Percentiles rank a stretch among this genome's conserved stretches.
Evolutionary conservation across 2,888 invertebrate genomes (phyloP).

Genomic region (Diaphora mendica): DNA sequence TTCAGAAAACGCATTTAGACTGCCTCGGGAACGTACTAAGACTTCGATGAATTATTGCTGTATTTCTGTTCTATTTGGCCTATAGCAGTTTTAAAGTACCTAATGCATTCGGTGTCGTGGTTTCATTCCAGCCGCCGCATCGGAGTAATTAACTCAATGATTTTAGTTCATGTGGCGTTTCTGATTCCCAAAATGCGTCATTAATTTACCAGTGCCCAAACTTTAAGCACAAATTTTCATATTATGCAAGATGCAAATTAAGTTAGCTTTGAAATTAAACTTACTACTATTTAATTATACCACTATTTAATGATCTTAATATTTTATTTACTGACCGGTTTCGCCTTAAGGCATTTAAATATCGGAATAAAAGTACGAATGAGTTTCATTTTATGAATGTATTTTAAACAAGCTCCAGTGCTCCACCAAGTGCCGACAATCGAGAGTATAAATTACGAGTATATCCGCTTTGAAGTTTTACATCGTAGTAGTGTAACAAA

Average conservation of each 20-base stretch:
- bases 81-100: slow-evolving; percentile 35
- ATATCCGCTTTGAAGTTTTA: no score
- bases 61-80: slow-evolving; percentile 46
- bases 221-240: background rate
- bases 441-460: no score
- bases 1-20: slow-evolving; percentile 69
- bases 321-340: no score
- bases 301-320: no score
- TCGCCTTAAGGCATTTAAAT: no score
- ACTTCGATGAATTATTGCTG: slow-evolving; percentile 55
- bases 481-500: no score
- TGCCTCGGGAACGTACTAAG: slow-evolving; percentile 63
- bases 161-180: slow-evolving; percentile 66
- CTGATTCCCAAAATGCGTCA: slow-evolving; percentile 67
- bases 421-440: no score
- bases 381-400: no score
- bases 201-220: slow-evolving; percentile 58
- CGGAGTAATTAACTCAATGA: slow-evolving; percentile 72
- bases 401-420: no score
- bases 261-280: background rate
- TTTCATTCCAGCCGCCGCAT: slow-evolving; percentile 17
- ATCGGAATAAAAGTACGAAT: no score
- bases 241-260: background rate
- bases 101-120: slow-evolving; percentile 45
- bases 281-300: no score